Evolutionary conservation across 2,888 invertebrate genomes (phyloP).

Genomic region (Buathra laborator): DNA sequence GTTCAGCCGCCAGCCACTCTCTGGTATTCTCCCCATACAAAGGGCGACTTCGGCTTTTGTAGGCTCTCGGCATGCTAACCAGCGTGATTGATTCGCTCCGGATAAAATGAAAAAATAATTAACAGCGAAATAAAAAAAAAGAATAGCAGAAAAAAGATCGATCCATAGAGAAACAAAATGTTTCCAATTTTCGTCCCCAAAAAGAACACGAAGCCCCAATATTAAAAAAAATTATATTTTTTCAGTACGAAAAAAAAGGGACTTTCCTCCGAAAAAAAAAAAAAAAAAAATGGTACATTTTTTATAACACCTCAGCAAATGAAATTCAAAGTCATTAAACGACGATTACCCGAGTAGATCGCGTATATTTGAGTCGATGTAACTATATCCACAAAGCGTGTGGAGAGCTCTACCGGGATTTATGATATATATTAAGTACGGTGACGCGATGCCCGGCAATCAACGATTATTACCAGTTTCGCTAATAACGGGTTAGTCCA

Average conservation of each 20-base stretch:
- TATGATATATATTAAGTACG: constrained; percentile 28
- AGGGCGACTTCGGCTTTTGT: not conserved
- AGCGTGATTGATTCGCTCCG: constrained; percentile 5
- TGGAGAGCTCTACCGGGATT: not conserved
- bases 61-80: not conserved
- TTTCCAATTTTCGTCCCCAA: not conserved
- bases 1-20: constrained; percentile 4
- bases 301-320: not conserved
- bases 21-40: not conserved
- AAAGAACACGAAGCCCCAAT: too few species aligned
- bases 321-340: not conserved
- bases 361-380: not conserved
- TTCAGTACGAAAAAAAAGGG: not conserved
- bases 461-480: constrained; percentile 52
- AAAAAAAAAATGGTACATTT: not conserved
- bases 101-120: constrained; percentile 1
- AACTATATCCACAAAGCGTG: not conserved
- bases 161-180: not conserved
- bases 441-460: constrained; percentile 37
- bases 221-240: too few species aligned
- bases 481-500: constrained; percentile 53
- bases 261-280: not conserved
- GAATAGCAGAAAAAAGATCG: not conserved
- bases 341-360: not conserved
- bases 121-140: not conserved